Base-by-base conservation (phyloP, 1,140 invertebrate genomes). In the Drosophila saltans region DNA sequence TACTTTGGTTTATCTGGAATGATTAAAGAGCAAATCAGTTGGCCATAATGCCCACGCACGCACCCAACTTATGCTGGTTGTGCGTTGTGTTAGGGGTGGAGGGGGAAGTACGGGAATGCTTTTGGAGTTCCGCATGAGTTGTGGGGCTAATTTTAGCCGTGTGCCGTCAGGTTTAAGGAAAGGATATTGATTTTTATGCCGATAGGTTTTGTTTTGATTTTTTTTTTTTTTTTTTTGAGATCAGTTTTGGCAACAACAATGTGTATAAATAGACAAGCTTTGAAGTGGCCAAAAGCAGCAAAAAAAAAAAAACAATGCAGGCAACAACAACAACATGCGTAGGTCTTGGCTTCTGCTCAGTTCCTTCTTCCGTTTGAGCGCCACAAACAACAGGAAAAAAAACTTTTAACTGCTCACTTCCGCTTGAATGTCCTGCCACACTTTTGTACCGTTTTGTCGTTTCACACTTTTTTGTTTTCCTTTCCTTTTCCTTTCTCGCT, bases 1-100 rank as follows among this genome's bases (percentile, higher is more conserved):
- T 86, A 64, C 76, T 89, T 69, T 83, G 76, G 80, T 86, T 86
- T 88, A 83, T 88, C 83, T 86, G 80, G 70, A 86, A 86, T 77
- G 80, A 80, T 88, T 88, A 67, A 36, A 80, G 73, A 78, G 68
- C 73, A 83, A 83, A 86, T 77, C 76, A 88, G 65, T 84, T 69
- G 66, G 61, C 60, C 67, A 67, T 68, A 77, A 80, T 70, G 70
- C 65, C 76, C 63, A 88, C 83, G 75, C 82, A 86, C 76, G 69
- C 79, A 79, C 69, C 72, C 71, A 58, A 36, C 3, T 36, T 36
- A 36, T 36, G 33, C 6, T 36, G 33, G 6, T 36, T 36, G 33
- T 36, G 6, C 3, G 1, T 36, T 36, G 33, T 36, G 33, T 2
- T 7, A 36, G 33, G 33, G 33, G 33, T 30, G 4, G 4, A 4